Conservation (phyloP, 2,113 vertebrate species). For the Aspiorhynchus laticeps region DNA sequence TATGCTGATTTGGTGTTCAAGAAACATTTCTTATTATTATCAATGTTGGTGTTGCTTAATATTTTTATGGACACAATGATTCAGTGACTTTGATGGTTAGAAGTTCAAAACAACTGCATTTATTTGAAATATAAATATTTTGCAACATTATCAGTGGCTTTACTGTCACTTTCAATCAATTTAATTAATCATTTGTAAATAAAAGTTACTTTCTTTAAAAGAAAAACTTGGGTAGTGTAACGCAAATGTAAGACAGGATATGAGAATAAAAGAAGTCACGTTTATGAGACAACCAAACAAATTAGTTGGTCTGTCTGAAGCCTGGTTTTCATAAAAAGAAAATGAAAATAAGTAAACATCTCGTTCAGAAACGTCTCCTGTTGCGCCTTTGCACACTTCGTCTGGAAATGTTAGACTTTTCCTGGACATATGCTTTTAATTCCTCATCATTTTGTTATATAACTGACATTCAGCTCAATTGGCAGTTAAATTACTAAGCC, state of each 20-base stretch:
- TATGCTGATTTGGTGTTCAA: neutral
- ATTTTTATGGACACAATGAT: neutral
- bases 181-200: neutral
- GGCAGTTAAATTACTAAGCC: slow-evolving; percentile 61
- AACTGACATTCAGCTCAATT: slow-evolving; percentile 57
- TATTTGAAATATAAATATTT: neutral
- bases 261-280: neutral
- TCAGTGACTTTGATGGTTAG: neutral
- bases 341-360: slow-evolving; percentile 2
- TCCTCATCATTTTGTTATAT: slow-evolving; percentile 32
- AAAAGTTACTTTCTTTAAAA: neutral
- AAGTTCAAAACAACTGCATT: neutral
- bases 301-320: neutral
- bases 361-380: neutral
- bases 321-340: neutral
- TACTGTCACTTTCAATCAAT: neutral
- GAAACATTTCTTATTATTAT: neutral
- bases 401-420: slow-evolving; percentile 6
- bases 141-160: neutral
- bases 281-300: neutral
- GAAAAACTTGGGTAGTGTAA: neutral
- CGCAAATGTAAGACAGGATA: neutral
- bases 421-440: slow-evolving; percentile 47
- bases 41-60: neutral
- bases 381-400: neutral